Percentiles rank a stretch among this genome's conserved stretches.
phyloP scores from a whole-genome alignment of 2,113 vertebrate species.

The Taxidea taxus region DNA sequence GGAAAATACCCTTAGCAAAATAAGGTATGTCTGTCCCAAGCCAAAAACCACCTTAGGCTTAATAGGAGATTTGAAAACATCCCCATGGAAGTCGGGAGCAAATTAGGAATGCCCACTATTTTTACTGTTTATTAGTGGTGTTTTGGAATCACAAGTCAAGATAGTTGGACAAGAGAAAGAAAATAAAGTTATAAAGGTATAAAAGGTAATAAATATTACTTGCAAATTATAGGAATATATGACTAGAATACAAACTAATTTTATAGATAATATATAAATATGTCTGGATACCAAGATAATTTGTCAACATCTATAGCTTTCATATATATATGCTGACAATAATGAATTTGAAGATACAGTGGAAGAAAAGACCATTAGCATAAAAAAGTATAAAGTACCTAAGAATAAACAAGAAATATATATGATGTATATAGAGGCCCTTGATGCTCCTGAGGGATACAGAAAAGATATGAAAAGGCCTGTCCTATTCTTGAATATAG shows the following conservation, averaged over 20 bases:
- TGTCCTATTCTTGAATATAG: background rate
- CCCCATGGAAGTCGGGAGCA: background rate
- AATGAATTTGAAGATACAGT: background rate
- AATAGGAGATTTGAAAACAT: slow-evolving; percentile 10
- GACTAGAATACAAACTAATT: background rate
- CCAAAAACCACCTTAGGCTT: background rate
- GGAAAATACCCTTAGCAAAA: background rate
- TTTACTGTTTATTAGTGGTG: background rate
- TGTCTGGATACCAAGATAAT: background rate
- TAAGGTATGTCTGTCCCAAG: background rate
- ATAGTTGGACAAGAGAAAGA: background rate
- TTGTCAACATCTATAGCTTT: background rate
- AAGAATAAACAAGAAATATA: background rate
- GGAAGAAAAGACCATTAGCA: background rate
- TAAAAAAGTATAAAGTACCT: background rate
- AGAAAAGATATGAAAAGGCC: background rate
- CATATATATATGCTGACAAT: background rate
- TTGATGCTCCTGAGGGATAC: background rate
- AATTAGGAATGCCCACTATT: background rate
- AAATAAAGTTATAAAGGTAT: background rate
- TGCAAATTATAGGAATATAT: background rate
- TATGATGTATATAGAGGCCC: background rate
- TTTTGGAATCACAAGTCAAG: background rate
- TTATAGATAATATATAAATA: background rate
- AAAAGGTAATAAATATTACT: background rate